Evolutionary conservation across 2,113 vertebrate genomes (phyloP).

Genomic region (Daboia siamensis): DNA sequence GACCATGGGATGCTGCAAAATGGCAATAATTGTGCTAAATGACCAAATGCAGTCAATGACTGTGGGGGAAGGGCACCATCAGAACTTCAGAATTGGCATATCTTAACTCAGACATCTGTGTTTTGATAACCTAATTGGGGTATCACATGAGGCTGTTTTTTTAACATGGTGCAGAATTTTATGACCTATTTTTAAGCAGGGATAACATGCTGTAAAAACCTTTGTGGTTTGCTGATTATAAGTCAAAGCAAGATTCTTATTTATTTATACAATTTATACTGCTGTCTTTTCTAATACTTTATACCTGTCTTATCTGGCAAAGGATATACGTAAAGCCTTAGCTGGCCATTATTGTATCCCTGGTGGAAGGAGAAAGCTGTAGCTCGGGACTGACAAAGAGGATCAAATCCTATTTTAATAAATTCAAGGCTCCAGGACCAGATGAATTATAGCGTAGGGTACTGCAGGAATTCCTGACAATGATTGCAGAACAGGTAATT

Average conservation of each 20-base stretch:
- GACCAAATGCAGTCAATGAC: background rate
- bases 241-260: background rate
- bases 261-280: background rate
- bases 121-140: background rate
- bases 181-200: background rate
- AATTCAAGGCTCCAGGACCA: background rate
- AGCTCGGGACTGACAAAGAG: background rate
- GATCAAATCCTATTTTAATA: background rate
- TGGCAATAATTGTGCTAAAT: background rate
- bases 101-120: background rate
- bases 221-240: background rate
- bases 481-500: background rate
- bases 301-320: background rate
- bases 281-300: background rate
- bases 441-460: background rate
- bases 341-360: background rate
- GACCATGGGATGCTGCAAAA: background rate
- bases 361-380: background rate
- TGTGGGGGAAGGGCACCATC: background rate
- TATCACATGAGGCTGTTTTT: background rate
- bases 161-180: background rate
- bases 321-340: background rate
- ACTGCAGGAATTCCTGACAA: background rate
- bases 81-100: background rate
- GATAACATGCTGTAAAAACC: background rate